A percentile compares a stretch with the other conserved stretches of the same genome.
Evolutionary conservation across 1,140 invertebrate genomes (phyloP).

Genomic region (Leptopilina boulardi): DNA sequence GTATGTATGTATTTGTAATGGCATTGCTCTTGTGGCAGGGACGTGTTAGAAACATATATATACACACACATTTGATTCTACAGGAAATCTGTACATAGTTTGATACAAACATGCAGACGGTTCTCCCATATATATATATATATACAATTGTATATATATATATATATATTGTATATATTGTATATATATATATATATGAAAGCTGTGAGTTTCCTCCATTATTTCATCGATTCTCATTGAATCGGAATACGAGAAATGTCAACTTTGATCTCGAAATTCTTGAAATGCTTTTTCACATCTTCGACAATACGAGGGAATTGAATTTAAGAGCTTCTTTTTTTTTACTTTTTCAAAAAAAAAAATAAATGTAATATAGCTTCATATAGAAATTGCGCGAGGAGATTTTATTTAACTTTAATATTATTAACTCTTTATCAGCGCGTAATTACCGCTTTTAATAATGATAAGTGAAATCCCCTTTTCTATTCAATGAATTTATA

Average conservation of each 20-base stretch:
- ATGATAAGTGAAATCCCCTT: too few species aligned
- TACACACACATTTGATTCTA: slow-evolving; percentile 2
- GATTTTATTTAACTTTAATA: too few species aligned
- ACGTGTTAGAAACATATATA: not conserved
- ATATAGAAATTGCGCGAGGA: not conserved
- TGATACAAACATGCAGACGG: slow-evolving; percentile 31
- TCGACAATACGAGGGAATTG: slow-evolving; percentile 17
- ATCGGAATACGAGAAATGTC: slow-evolving; percentile 29
- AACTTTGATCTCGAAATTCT: slow-evolving; percentile 33
- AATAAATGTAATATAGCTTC: not conserved
- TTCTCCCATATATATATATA: not conserved
- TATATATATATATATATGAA: not conserved
- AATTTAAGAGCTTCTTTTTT: slow-evolving; percentile 24
- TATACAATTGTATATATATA: too few species aligned
- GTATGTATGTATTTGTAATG: slow-evolving; percentile 33
- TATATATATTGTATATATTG: too few species aligned
- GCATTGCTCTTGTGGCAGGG: slow-evolving; percentile 20
- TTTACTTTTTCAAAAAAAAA: not conserved
- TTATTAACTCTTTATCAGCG: too few species aligned
- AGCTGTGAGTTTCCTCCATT: slow-evolving; percentile 23
- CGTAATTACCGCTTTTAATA: too few species aligned
- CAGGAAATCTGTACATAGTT: slow-evolving; percentile 19
- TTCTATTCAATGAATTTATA: too few species aligned
- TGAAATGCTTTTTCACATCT: slow-evolving; percentile 20
- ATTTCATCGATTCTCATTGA: slow-evolving; percentile 33